A percentile compares a stretch with the other conserved stretches of the same genome.
These are phyloP conservation scores for Stegastes partitus DNA, from an alignment of 2,113 vertebrate genomes.

Conservation along the genomic window DNA sequence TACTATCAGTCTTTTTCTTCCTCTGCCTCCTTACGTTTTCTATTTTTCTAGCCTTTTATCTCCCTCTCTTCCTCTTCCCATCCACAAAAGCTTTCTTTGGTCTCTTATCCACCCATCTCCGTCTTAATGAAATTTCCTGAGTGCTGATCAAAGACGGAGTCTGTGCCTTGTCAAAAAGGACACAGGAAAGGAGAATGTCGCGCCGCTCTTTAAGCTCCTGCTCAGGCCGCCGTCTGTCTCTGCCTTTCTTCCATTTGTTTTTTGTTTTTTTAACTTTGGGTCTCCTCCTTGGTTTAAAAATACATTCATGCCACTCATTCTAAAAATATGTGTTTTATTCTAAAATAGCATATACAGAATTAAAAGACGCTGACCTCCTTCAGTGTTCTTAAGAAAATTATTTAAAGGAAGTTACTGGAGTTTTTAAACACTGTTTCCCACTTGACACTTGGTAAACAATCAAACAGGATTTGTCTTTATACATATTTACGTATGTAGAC, in stretches of 20 bases:
- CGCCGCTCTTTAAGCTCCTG: constrained; percentile 46
- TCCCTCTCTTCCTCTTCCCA: constrained; percentile 49
- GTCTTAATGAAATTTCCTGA: constrained; percentile 81
- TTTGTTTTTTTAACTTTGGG: constrained; percentile 8
- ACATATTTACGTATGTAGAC: not conserved
- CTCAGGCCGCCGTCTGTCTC: constrained; percentile 38
- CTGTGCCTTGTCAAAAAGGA: constrained; percentile 71
- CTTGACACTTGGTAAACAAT: no score
- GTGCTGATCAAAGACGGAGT: constrained; percentile 77
- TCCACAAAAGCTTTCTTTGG: constrained; percentile 68
- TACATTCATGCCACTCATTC: not conserved
- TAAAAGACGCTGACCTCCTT: no score
- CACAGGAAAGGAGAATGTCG: constrained; percentile 65
- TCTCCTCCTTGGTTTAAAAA: constrained; percentile 11
- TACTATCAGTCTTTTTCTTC: constrained; percentile 15
- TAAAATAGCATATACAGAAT: not conserved
- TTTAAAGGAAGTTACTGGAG: no score
- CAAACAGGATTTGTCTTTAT: not conserved
- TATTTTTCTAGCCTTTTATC: constrained; percentile 59
- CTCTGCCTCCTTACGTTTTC: not conserved
- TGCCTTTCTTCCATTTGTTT: constrained; percentile 48
- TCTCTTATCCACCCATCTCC: constrained; percentile 72
- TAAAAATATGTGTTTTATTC: not conserved
- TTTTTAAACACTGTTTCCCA: no score
- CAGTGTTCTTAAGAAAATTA: no score